Percentiles rank a stretch among this genome's conserved stretches.
phyloP scores from a whole-genome alignment of 2,797 vertebrate genomes.

The Cryptoprocta ferox region DNA sequence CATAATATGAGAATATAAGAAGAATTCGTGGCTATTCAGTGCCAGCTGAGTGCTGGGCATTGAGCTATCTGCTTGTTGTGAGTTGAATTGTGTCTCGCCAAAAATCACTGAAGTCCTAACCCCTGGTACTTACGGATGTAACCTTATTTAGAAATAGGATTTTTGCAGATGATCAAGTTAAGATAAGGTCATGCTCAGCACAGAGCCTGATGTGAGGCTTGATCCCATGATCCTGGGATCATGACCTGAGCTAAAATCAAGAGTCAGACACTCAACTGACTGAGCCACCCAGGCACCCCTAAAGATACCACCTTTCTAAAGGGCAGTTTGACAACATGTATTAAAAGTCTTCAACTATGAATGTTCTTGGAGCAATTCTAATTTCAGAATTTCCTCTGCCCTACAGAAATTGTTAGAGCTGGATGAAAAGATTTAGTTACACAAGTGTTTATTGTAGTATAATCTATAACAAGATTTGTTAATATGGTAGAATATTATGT shows the following conservation, averaged over 20 bases:
- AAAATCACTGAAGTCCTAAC: not conserved
- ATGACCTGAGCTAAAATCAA: no score
- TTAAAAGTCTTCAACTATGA: conserved; percentile 11
- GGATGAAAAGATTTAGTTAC: not conserved
- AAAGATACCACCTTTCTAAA: not conserved
- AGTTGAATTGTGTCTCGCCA: not conserved
- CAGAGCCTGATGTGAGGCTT: no score
- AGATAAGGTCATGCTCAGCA: not conserved
- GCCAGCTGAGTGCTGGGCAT: not conserved
- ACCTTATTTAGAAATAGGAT: conserved; percentile 15
- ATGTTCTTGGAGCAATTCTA: conserved; percentile 8
- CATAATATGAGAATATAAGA: not conserved
- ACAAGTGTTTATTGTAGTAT: not conserved
- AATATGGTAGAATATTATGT: not conserved
- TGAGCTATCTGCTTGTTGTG: not conserved
- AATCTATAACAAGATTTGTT: not conserved
- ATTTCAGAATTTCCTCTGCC: not conserved
- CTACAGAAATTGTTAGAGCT: not conserved
- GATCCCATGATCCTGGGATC: no score
- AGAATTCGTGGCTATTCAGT: not conserved
- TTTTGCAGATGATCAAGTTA: not conserved
- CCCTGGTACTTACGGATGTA: not conserved
- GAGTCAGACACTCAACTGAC: no score
- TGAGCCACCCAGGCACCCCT: no score
- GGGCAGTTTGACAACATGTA: not conserved